Evolutionary conservation across 1,140 invertebrate species (phyloP).

Genomic region (Papilio dardanus): DNA sequence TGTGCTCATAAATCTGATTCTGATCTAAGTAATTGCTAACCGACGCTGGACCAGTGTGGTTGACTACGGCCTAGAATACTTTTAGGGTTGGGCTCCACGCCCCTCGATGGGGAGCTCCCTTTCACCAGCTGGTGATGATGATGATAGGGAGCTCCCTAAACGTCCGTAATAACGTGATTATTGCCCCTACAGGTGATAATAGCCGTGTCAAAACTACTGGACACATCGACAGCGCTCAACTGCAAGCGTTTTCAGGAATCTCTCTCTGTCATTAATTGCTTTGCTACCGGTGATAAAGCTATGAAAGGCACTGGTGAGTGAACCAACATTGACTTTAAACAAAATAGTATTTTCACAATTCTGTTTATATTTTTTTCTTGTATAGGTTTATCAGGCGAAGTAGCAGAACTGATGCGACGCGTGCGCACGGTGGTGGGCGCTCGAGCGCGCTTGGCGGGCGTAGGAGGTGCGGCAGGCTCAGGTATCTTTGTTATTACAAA

Average conservation of each 20-base stretch:
- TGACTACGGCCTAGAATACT: no score
- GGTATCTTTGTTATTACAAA: conserved; percentile 45
- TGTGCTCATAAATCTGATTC: not conserved
- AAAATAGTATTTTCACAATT: not conserved
- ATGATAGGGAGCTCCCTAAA: no score
- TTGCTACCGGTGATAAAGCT: conserved; percentile 95
- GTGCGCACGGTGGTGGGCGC: conserved; percentile 97
- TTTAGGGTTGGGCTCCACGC: no score
- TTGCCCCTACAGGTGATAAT: conserved; percentile 88
- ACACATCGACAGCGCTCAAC: conserved; percentile 92
- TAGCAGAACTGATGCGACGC: conserved; percentile 95
- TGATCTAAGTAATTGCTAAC: no score
- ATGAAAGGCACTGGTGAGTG: conserved; percentile 92
- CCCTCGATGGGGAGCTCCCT: no score
- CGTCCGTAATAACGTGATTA: not conserved
- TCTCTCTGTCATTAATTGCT: conserved; percentile 95
- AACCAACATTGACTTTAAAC: not conserved
- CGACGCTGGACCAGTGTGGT: no score
- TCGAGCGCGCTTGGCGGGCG: conserved; percentile 95
- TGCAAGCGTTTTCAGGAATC: conserved; percentile 96
- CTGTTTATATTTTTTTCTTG: conserved; percentile 22
- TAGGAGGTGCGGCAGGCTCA: conserved; percentile 83
- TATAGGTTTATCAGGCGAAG: conserved; percentile 92
- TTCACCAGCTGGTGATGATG: no score
- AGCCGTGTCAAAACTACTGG: conserved; percentile 95